Conservation (phyloP, 1,140 invertebrate genomes). For the Drosophila melanica region DNA sequence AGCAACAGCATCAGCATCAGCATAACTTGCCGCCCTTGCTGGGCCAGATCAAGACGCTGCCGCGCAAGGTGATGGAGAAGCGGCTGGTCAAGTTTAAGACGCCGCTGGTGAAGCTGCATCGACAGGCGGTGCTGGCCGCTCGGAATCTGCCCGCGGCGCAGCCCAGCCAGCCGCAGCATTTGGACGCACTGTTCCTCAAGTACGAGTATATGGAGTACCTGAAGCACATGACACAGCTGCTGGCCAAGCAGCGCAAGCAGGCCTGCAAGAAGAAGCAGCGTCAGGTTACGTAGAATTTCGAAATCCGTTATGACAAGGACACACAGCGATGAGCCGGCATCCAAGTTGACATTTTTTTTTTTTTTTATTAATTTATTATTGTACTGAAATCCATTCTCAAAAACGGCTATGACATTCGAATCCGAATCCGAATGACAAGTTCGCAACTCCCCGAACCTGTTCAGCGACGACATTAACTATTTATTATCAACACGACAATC, state of each 20-base stretch:
- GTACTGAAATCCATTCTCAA: constrained; percentile 27
- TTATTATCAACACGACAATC: constrained; percentile 31
- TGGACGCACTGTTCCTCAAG: constrained; percentile 55
- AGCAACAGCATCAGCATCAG: background rate
- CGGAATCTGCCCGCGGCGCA: background rate
- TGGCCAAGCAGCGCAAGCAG: constrained; percentile 24
- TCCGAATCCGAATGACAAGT: constrained; percentile 26
- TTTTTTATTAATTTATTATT: no score
- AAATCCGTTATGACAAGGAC: background rate
- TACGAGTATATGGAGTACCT: constrained; percentile 53
- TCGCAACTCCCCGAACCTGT: constrained; percentile 17
- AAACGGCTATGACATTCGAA: constrained; percentile 28
- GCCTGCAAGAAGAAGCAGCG: constrained; percentile 6
- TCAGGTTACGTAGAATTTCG: background rate
- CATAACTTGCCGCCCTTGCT: background rate
- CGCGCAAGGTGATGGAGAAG: constrained; percentile 49
- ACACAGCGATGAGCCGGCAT: background rate
- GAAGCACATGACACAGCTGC: constrained; percentile 38
- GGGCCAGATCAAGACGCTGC: constrained; percentile 22
- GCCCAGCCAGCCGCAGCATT: constrained; percentile 2
- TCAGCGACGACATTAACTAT: constrained; percentile 31
- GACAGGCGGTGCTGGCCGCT: constrained; percentile 42
- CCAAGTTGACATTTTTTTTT: background rate
- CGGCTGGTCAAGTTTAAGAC: constrained; percentile 47
- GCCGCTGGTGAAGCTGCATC: constrained; percentile 44